Conservation (phyloP, 2,888 invertebrate genomes). For the Meloe dianella region DNA sequence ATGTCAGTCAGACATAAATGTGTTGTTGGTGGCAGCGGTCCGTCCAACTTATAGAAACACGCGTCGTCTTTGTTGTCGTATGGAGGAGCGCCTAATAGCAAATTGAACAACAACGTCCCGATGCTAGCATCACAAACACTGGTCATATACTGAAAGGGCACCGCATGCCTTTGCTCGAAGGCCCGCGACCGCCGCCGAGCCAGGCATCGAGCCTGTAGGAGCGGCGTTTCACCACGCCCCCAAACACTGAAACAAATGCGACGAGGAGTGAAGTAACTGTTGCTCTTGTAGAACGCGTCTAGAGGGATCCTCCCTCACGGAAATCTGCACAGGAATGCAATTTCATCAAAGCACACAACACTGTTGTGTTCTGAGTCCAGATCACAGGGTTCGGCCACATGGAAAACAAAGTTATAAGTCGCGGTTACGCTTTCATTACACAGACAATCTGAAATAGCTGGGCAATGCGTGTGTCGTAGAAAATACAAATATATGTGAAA, state of each 20-base stretch:
- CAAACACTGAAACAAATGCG: constrained; percentile 57
- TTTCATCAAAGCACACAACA: constrained; percentile 60
- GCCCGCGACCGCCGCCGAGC: constrained; percentile 47
- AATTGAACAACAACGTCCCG: constrained; percentile 25
- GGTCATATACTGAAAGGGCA: constrained; percentile 46
- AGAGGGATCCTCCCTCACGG: constrained; percentile 57
- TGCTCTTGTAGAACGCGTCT: constrained; percentile 55
- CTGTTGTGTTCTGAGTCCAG: constrained; percentile 56
- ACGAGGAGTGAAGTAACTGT: constrained; percentile 58
- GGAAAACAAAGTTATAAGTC: constrained; percentile 61
- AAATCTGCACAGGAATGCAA: constrained; percentile 62
- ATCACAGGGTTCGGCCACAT: constrained; percentile 59
- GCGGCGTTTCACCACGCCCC: constrained; percentile 58
- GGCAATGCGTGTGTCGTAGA: constrained; percentile 29
- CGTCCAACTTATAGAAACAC: neutral
- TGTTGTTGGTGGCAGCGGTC: constrained; percentile 15
- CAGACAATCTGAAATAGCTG: constrained; percentile 46
- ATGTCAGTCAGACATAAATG: constrained; percentile 18
- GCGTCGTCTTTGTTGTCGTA: constrained; percentile 18
- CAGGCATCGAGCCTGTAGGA: constrained; percentile 54
- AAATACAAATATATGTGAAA: neutral
- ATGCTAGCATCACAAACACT: constrained; percentile 41
- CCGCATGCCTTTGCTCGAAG: constrained; percentile 44
- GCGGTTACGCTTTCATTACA: constrained; percentile 59
- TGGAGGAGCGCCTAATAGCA: neutral